phyloP scores from a whole-genome alignment of 64 coral and sea anemone species.

The Trachythela sp. region DNA sequence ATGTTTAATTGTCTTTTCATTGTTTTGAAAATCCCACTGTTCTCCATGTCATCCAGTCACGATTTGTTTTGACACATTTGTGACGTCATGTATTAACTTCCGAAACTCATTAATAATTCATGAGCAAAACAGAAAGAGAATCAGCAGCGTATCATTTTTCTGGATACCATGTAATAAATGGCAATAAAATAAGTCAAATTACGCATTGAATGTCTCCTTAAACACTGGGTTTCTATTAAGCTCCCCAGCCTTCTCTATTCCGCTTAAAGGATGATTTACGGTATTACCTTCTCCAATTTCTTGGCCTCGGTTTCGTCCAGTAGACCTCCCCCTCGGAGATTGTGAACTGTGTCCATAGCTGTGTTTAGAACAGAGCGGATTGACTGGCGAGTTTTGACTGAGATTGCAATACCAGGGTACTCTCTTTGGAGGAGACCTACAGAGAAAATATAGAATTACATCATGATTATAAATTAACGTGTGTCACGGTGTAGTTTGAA shows the following conservation, averaged over 20 bases:
- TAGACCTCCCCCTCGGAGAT: constrained; percentile 79
- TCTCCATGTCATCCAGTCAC: too few relatives aligned
- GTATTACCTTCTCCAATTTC: constrained; percentile 71
- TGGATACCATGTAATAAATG: too few relatives aligned
- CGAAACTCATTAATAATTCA: neutral
- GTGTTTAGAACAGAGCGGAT: constrained; percentile 89
- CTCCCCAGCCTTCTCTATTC: too few relatives aligned
- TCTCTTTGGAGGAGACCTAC: constrained; percentile 87
- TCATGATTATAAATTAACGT: neutral
- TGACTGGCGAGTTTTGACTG: constrained; percentile 90
- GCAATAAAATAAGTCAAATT: too few relatives aligned
- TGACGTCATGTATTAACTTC: neutral
- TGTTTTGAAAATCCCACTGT: too few relatives aligned
- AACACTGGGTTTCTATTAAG: too few relatives aligned
- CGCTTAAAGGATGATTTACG: neutral
- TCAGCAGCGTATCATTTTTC: too few relatives aligned
- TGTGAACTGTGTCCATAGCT: constrained; percentile 74
- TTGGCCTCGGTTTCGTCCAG: constrained; percentile 83
- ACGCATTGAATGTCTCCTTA: too few relatives aligned
- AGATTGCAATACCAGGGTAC: constrained; percentile 90
- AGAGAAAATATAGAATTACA: neutral
- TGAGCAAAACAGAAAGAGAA: too few relatives aligned
- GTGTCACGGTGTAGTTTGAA: too few relatives aligned
- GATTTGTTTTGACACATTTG: too few relatives aligned
- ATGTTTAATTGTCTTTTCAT: too few relatives aligned